phyloP scores from a whole-genome alignment of 2,113 vertebrate species.

The Onychostoma macrolepis region DNA sequence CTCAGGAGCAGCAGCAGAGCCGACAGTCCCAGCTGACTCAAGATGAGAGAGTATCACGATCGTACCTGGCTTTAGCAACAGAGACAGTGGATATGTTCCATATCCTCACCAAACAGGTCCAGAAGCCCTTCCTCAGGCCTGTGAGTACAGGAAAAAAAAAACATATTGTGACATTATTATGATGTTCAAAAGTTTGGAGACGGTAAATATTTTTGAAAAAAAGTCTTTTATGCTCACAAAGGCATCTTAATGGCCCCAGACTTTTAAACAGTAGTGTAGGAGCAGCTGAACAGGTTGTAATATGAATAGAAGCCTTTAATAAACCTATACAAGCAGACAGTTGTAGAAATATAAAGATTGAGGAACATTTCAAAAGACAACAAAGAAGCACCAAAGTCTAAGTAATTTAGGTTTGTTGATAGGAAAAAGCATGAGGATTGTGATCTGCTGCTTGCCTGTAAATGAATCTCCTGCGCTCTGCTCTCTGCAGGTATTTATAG shows the following conservation, averaged over 20 bases:
- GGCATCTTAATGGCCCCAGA: background rate
- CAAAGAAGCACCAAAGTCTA: background rate
- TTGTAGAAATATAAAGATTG: background rate
- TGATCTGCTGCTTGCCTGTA: constrained; percentile 35
- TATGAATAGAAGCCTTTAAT: background rate
- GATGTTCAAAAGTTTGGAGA: background rate
- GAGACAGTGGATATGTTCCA: constrained; percentile 99
- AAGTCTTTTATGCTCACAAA: too few relatives aligned
- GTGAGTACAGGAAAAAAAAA: constrained; percentile 79
- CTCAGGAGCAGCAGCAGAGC: constrained; percentile 95
- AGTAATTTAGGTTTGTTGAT: background rate
- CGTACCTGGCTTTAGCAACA: constrained; percentile 94
- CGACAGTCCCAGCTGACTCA: constrained; percentile 96
- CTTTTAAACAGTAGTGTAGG: background rate
- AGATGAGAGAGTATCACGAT: constrained; percentile 95
- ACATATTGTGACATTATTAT: background rate
- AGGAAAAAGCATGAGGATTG: constrained; percentile 31
- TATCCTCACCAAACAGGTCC: constrained; percentile 98
- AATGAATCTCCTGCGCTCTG: constrained; percentile 37
- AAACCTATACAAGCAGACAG: background rate
- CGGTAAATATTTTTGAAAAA: background rate
- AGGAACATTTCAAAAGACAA: background rate
- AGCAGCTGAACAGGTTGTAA: background rate
- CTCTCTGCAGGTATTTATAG: constrained; percentile 53
- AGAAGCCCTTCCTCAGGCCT: constrained; percentile 98